Evolutionary conservation across 2,888 invertebrate genomes (phyloP).

Genomic region (Callosobruchus maculatus): DNA sequence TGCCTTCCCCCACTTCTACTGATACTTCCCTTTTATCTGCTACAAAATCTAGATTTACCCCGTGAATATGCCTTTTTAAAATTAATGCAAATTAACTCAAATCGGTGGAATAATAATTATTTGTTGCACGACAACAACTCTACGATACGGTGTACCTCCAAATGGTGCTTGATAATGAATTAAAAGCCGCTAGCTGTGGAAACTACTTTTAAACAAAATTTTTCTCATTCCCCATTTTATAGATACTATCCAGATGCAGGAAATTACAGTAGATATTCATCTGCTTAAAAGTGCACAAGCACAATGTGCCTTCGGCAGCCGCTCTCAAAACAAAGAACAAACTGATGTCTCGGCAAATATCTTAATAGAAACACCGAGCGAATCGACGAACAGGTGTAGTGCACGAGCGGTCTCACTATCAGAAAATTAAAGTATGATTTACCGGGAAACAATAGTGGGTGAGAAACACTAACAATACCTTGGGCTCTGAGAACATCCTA

Average conservation of each 20-base stretch:
- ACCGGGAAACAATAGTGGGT: conserved; percentile 40
- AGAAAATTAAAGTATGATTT: conserved; percentile 42
- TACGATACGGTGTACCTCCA: too few relatives aligned
- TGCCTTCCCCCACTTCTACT: too few relatives aligned
- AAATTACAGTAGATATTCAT: background rate
- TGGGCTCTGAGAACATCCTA: conserved; percentile 35
- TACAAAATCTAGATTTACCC: too few relatives aligned
- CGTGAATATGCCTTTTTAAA: too few relatives aligned
- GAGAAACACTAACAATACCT: conserved; percentile 42
- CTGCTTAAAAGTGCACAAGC: background rate
- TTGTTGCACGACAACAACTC: too few relatives aligned
- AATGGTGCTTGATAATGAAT: too few relatives aligned
- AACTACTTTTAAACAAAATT: background rate
- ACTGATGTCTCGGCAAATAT: conserved; percentile 12
- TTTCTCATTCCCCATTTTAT: background rate
- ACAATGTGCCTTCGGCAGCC: background rate
- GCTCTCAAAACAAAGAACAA: conserved; percentile 3
- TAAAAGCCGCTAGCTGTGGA: too few relatives aligned
- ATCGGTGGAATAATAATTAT: too few relatives aligned
- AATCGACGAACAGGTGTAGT: conserved; percentile 25
- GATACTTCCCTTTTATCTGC: too few relatives aligned
- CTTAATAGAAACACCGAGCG: conserved; percentile 11
- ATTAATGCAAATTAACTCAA: too few relatives aligned
- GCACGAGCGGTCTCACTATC: conserved; percentile 15
- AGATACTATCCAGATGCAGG: background rate